phyloP scores from a whole-genome alignment of 2,888 invertebrate species.

The Gastrophysa polygoni region DNA sequence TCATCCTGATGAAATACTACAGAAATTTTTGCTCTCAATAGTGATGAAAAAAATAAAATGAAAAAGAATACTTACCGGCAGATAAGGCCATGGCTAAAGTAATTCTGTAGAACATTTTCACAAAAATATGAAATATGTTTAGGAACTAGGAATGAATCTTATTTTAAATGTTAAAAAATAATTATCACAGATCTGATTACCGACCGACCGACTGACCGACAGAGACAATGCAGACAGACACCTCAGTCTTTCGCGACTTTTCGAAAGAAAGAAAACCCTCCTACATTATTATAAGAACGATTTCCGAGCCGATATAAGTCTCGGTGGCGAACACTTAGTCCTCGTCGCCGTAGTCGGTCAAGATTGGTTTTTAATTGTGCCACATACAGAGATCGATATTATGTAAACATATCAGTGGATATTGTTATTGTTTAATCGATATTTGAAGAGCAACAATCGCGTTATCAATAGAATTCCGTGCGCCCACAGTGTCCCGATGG shows the following conservation, averaged over 20 bases:
- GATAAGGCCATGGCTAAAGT: not conserved
- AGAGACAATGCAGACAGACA: too few species aligned
- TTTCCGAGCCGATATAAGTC: not conserved
- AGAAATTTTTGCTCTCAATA: too few species aligned
- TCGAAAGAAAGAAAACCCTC: too few species aligned
- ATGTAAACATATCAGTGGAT: not conserved
- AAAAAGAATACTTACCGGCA: not conserved
- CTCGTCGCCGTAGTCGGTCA: too few species aligned
- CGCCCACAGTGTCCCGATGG: not conserved
- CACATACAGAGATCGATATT: not conserved
- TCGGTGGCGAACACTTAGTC: not conserved
- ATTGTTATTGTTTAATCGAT: not conserved
- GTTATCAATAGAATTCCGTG: not conserved
- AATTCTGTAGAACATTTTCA: not conserved
- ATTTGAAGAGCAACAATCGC: not conserved
- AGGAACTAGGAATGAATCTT: too few species aligned
- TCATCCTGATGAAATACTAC: too few species aligned
- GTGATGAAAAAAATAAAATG: not conserved
- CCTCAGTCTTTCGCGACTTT: not conserved
- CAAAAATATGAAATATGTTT: not conserved
- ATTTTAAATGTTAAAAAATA: too few species aligned
- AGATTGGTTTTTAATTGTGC: not conserved
- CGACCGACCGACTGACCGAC: too few species aligned
- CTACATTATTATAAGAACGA: too few species aligned
- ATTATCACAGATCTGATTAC: not conserved